Evolutionary conservation across 1,140 invertebrate species (phyloP), one percentile per base, ranked within the genome.

Genomic region (Pomacea maculata): DNA sequence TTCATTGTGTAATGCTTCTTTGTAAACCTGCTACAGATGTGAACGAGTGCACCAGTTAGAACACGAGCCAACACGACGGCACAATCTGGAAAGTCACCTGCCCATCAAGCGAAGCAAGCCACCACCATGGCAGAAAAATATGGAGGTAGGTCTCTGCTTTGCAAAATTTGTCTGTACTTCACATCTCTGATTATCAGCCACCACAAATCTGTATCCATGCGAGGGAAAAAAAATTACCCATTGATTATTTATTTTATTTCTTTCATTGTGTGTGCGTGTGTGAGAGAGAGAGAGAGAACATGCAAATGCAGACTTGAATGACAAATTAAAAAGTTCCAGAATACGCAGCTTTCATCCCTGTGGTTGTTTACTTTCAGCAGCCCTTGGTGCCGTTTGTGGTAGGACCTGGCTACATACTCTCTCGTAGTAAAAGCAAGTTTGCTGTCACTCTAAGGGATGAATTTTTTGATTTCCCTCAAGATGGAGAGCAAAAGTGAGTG

Each of bases 401-500:
- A 45, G 87, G 84, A 15, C 89, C 88, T 14, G 89, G 89, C 14
- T 91, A 91, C 76, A 87, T 89, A 45, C 80, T 89, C 68, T 87
- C 86, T 14, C 87, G 84, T 80, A 91, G 87, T 83, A 91, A 91
- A 78, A 83, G 83, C 17, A 88, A 88, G 80, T 87, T 82, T 83
- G 84, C 85, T 34, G 84, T 89, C 72, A 88, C 87, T 57, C 82
- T 91, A 25, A 90, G 87, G 81, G 88, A 90, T 54, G 87, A 90
- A 70, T 90, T 90, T 78, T 90, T 90, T 78, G 86, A 89, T 10
- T 82, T 85, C 25, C 70, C 82, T 15, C 78, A 72, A 15, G 87
- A 87, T 34, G 86, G 85, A 76, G 82, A 83, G 52, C 72, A 76
- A 10, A 88, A 85, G 86, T 87, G 82, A 80, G 83, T 77, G 8